Percentiles rank a stretch among this genome's conserved stretches.
Conservation (phyloP, 2,113 vertebrate species). For the Colius striatus region DNA sequence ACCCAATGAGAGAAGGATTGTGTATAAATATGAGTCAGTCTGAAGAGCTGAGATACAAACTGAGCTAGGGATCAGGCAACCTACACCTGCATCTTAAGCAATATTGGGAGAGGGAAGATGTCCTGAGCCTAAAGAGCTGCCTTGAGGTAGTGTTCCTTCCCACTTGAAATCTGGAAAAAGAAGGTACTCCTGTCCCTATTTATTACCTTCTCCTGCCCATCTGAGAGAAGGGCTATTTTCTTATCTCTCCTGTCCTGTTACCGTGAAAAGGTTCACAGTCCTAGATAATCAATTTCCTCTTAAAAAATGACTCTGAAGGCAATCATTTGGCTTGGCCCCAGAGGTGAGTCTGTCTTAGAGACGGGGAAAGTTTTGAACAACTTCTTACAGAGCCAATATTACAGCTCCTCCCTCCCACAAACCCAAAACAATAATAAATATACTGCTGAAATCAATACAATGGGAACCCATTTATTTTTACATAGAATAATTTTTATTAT, state of each 20-base stretch:
- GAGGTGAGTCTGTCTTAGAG: too few species aligned
- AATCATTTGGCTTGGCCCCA: too few species aligned
- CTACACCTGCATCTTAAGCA: fast-evolving
- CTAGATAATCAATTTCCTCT: background rate
- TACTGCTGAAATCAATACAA: slow-evolving; percentile 7
- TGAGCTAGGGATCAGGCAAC: background rate
- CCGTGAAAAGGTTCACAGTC: background rate
- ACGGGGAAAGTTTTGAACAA: too few species aligned
- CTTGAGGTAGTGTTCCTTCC: background rate
- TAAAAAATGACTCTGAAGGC: too few species aligned
- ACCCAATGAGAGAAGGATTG: background rate
- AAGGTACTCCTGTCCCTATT: background rate
- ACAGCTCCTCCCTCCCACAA: too few species aligned
- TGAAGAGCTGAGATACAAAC: background rate
- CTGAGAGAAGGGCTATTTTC: background rate
- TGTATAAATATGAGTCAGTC: background rate
- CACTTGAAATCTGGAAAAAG: background rate
- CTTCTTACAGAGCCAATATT: too few species aligned
- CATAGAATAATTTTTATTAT: slow-evolving; percentile 62
- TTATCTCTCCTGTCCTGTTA: fast-evolving
- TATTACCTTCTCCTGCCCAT: background rate
- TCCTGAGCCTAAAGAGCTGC: background rate
- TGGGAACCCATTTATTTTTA: background rate
- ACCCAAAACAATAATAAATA: background rate
- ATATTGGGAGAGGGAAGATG: background rate